phyloP scores from a whole-genome alignment of 2,113 vertebrate species.

The Lonchura striata region DNA sequence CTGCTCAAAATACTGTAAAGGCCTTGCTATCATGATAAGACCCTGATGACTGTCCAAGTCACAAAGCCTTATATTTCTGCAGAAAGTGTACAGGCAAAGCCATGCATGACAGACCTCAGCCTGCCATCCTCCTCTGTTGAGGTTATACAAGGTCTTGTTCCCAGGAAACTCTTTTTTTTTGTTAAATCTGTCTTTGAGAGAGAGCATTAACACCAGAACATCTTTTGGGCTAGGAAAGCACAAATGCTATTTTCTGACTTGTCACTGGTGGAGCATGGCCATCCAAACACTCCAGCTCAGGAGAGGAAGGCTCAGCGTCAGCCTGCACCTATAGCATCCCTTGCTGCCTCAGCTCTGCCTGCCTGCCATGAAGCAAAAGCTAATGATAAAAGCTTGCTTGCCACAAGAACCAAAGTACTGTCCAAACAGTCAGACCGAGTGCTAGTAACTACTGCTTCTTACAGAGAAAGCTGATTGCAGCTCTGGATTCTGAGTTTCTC shows the following conservation, averaged over 20 bases:
- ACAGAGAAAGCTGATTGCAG: not conserved
- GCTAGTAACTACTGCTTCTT: not conserved
- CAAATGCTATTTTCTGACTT: not conserved
- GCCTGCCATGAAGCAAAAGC: not conserved
- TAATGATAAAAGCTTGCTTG: not conserved
- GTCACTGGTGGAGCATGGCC: not conserved
- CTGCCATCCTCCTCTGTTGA: not conserved
- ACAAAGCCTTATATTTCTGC: not conserved
- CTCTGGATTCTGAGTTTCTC: not conserved
- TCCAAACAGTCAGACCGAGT: not conserved
- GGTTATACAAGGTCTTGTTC: conserved; percentile 4
- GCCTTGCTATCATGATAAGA: not conserved
- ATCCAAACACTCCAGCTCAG: not conserved
- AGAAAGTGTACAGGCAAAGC: not conserved
- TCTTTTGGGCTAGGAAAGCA: not conserved
- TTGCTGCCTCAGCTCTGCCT: not conserved
- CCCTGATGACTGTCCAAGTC: not conserved
- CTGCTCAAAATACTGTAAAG: not conserved
- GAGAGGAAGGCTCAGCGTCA: not conserved
- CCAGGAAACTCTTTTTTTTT: not conserved
- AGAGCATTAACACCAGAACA: not conserved
- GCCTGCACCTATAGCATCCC: not conserved
- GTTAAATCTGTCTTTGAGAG: not conserved
- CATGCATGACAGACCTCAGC: not conserved
- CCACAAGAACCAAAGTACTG: not conserved